Conservation (phyloP, 2,797 vertebrate species). For the Clarias laeviceps region DNA sequence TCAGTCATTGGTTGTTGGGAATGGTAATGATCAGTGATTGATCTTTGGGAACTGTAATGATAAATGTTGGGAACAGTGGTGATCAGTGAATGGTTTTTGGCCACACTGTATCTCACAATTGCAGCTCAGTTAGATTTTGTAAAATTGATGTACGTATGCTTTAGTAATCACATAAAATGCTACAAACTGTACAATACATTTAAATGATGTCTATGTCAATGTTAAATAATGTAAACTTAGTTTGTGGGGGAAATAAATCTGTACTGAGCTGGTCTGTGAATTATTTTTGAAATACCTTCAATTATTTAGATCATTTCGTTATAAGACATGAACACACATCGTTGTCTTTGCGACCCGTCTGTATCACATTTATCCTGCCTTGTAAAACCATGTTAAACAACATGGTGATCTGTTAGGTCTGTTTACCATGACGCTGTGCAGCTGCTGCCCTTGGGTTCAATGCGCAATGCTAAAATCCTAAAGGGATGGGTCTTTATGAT, state of each 20-base stretch:
- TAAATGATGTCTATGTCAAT: not conserved
- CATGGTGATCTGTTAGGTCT: slow-evolving; percentile 5
- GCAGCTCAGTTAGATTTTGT: not conserved
- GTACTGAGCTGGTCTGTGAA: not conserved
- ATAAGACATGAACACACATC: not conserved
- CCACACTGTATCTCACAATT: not conserved
- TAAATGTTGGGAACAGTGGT: not conserved
- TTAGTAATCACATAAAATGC: not conserved
- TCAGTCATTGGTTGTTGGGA: not conserved
- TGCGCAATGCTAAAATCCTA: slow-evolving; percentile 48
- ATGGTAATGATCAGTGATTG: not conserved
- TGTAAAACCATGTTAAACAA: not conserved
- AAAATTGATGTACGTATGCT: not conserved
- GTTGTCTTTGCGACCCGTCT: not conserved
- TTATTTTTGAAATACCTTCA: not conserved
- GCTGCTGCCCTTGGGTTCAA: slow-evolving; percentile 58
- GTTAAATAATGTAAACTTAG: no score
- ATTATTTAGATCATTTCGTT: not conserved
- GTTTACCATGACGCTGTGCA: slow-evolving; percentile 60
- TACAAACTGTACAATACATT: not conserved
- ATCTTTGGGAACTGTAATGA: not conserved
- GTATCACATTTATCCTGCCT: not conserved
- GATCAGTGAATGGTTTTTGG: not conserved
- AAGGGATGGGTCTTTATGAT: slow-evolving; percentile 55
- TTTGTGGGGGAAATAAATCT: not conserved